These are phyloP conservation scores for Zaprionus bogoriensis DNA, from an alignment of 2,888 invertebrate genomes.

Conservation along the genomic window DNA sequence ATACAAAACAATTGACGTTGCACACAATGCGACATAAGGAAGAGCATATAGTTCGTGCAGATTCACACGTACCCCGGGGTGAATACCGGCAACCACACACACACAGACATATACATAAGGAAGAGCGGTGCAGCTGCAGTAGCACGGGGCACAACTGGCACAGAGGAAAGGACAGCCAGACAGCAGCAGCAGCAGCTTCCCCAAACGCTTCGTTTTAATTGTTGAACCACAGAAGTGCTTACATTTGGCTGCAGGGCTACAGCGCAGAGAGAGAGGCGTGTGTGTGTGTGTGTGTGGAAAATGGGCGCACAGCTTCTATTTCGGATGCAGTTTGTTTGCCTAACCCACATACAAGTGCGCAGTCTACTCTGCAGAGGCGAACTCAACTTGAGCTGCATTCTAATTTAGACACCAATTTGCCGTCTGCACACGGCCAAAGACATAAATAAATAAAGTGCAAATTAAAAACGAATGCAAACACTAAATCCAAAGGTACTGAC, in stretches of 20 bases:
- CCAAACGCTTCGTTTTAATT: slow-evolving; percentile 65
- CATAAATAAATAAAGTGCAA: slow-evolving; percentile 70
- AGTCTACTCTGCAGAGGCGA: slow-evolving; percentile 10
- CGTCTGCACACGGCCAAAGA: slow-evolving; percentile 38
- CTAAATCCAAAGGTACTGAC: slow-evolving; percentile 11
- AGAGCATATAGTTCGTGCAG: slow-evolving; percentile 42
- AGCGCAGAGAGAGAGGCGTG: not conserved
- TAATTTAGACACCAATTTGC: slow-evolving; percentile 69
- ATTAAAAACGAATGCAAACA: slow-evolving; percentile 62
- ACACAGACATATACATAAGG: no score
- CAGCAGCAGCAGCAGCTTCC: slow-evolving; percentile 6
- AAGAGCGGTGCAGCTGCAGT: not conserved
- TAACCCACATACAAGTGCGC: slow-evolving; percentile 46
- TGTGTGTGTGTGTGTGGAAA: not conserved
- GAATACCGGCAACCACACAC: slow-evolving; percentile 54
- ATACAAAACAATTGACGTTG: slow-evolving; percentile 63
- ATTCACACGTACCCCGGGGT: slow-evolving; percentile 66
- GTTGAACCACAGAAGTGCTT: slow-evolving; percentile 71
- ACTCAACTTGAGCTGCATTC: slow-evolving; percentile 73
- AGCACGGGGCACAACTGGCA: not conserved
- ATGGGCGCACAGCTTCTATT: slow-evolving; percentile 37
- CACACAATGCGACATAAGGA: slow-evolving; percentile 45
- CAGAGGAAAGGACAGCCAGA: slow-evolving; percentile 2
- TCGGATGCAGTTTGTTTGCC: slow-evolving; percentile 49
- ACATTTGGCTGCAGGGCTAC: slow-evolving; percentile 52